Conservation (phyloP, 2,113 vertebrate species). For the Strix aluco region DNA sequence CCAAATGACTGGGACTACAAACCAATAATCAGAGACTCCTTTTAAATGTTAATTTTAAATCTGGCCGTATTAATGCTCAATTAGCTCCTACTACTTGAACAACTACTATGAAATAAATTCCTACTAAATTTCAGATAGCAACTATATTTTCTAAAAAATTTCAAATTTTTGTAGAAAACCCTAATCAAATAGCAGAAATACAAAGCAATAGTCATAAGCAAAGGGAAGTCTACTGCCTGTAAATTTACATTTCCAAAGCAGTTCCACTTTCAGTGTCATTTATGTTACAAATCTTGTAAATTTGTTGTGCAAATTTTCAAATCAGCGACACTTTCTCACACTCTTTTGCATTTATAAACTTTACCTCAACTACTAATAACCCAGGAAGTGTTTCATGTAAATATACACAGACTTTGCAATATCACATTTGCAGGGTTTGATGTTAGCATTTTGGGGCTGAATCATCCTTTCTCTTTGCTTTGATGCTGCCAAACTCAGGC, state of each 20-base stretch:
- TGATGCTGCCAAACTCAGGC: neutral
- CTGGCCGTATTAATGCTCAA: neutral
- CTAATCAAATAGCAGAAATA: neutral
- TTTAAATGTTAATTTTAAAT: neutral
- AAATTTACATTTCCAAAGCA: neutral
- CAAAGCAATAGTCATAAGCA: neutral
- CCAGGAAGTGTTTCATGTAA: neutral
- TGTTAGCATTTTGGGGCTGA: neutral
- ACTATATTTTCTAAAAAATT: neutral
- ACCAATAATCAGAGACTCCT: neutral
- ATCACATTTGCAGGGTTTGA: neutral
- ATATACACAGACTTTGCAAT: neutral
- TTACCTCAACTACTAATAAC: neutral
- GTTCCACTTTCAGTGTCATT: neutral
- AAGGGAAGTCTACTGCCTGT: neutral
- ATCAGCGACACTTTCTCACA: neutral
- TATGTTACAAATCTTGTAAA: neutral
- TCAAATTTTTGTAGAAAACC: neutral
- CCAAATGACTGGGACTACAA: neutral
- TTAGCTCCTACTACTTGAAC: neutral
- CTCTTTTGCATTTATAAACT: neutral
- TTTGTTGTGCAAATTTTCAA: neutral
- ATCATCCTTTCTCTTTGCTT: neutral
- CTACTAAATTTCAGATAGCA: neutral
- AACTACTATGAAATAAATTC: neutral